Conservation (phyloP, 2,888 invertebrate species). For the Megamerina dolium region DNA sequence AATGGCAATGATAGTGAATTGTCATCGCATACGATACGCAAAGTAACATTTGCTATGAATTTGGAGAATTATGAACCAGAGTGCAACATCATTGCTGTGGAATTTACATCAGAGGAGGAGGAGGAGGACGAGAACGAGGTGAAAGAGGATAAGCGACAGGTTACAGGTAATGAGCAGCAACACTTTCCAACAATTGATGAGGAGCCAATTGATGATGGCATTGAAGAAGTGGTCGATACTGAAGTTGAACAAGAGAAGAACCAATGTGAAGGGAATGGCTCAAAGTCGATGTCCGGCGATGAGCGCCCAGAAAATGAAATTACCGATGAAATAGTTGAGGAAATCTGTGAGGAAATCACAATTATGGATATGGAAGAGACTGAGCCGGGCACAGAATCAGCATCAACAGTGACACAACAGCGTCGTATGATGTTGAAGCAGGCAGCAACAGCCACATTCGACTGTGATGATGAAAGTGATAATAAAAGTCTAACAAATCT, state of each 20-base stretch:
- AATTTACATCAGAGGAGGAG: slow-evolving; percentile 9
- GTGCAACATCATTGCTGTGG: slow-evolving; percentile 9
- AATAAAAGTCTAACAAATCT: slow-evolving; percentile 36
- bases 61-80: slow-evolving; percentile 52
- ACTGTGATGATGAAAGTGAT: slow-evolving; percentile 29
- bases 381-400: not conserved
- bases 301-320: not conserved
- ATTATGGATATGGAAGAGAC: slow-evolving; percentile 29
- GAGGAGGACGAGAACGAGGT: slow-evolving; percentile 19
- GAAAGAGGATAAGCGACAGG: slow-evolving; percentile 7
- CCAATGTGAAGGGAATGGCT: no score
- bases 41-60: slow-evolving; percentile 52
- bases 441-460: slow-evolving; percentile 31
- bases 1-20: slow-evolving; percentile 2
- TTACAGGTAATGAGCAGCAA: slow-evolving; percentile 6
- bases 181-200: slow-evolving; percentile 12
- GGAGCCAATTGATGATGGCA: slow-evolving; percentile 1
- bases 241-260: slow-evolving; percentile 9
- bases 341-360: slow-evolving; percentile 45
- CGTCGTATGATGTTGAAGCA: slow-evolving; percentile 26
- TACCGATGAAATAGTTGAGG: slow-evolving; percentile 29
- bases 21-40: slow-evolving; percentile 25
- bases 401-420: not conserved
- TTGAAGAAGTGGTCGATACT: not conserved
- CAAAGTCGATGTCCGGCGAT: not conserved